Conservation (phyloP, 1,140 invertebrate genomes). For the Kradibia gibbosae region DNA sequence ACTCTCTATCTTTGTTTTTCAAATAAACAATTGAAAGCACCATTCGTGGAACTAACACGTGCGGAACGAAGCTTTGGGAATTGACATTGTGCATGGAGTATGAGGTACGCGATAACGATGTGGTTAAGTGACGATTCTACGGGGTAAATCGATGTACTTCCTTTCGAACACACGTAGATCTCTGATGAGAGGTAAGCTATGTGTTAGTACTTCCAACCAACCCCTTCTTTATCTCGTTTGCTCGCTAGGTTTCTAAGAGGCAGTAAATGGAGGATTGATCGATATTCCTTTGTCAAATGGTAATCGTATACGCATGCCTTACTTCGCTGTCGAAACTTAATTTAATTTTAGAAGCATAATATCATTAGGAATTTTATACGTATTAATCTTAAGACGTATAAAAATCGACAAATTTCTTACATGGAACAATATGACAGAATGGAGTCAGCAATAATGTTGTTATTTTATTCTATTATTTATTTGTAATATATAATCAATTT, state of each 20-base stretch:
- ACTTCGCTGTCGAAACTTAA: background rate
- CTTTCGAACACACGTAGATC: background rate
- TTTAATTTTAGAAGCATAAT: constrained; percentile 42
- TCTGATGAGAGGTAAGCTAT: background rate
- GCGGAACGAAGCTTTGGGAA: constrained; percentile 2
- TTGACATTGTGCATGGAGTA: background rate
- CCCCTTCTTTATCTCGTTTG: background rate
- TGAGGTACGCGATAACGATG: constrained; percentile 29
- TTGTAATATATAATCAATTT: background rate
- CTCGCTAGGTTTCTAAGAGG: background rate
- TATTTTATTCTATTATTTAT: constrained; percentile 10
- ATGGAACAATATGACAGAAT: background rate
- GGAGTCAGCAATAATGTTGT: background rate
- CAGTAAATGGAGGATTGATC: background rate
- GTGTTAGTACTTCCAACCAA: background rate
- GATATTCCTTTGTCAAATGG: constrained; percentile 15
- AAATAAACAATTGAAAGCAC: constrained; percentile 16
- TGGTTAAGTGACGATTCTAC: constrained; percentile 23
- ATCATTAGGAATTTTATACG: constrained; percentile 31
- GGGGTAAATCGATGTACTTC: constrained; percentile 5
- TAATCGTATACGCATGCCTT: background rate
- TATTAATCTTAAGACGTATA: constrained; percentile 27
- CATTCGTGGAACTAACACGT: background rate
- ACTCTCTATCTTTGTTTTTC: background rate
- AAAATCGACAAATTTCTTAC: constrained; percentile 26